phyloP scores from a whole-genome alignment of 2,113 vertebrate species.

The Glaucidium brasilianum region DNA sequence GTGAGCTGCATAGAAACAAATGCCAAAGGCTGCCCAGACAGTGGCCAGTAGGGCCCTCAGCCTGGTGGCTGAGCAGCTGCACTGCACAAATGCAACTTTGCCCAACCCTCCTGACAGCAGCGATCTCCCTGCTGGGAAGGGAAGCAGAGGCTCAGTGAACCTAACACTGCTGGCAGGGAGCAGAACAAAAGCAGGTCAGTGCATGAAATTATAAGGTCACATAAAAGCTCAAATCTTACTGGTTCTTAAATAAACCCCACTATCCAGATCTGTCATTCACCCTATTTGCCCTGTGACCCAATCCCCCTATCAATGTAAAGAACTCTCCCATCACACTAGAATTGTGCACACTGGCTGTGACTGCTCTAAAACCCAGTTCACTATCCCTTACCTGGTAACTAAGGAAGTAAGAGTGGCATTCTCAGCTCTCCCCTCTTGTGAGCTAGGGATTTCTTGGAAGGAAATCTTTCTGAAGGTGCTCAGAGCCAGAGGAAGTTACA shows the following conservation, averaged over 20 bases:
- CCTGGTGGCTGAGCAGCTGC: background rate
- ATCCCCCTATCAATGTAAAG: background rate
- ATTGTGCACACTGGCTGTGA: background rate
- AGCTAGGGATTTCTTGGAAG: background rate
- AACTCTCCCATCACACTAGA: background rate
- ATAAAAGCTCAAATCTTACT: background rate
- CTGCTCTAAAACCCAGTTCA: background rate
- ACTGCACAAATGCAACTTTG: background rate
- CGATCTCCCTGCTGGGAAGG: background rate
- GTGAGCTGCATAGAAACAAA: background rate
- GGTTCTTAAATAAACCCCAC: background rate
- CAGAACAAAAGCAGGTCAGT: background rate
- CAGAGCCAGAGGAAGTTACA: background rate
- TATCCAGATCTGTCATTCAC: background rate
- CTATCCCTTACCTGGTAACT: background rate
- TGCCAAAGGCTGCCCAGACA: background rate
- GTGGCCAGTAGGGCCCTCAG: rapidly evolving
- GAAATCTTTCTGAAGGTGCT: background rate
- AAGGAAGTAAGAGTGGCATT: background rate
- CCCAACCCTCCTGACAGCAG: background rate
- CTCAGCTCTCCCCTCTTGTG: background rate
- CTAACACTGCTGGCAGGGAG: background rate
- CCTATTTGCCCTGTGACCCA: background rate
- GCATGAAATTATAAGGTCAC: background rate
- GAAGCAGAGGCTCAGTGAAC: background rate